These are phyloP conservation scores for Hucho hucho DNA, from an alignment of 2,113 vertebrate species.

Conservation along the genomic window DNA sequence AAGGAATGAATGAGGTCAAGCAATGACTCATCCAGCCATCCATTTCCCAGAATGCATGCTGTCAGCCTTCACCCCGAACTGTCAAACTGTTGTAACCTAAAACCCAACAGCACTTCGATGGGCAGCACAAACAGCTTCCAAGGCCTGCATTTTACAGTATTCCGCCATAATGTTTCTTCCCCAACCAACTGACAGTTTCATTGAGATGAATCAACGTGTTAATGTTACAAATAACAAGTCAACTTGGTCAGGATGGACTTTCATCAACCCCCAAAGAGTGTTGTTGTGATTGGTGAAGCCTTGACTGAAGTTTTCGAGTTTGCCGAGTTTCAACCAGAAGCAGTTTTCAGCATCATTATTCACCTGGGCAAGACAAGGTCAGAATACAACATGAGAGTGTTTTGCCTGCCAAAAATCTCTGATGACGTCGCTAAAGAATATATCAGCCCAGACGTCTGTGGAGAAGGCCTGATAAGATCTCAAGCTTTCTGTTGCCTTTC, in stretches of 20 bases:
- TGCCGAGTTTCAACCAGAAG: not conserved
- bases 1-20: not conserved
- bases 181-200: too few species aligned
- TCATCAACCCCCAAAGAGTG: too few species aligned
- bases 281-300: too few species aligned
- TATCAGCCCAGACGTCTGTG: not conserved
- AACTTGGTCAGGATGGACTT: too few species aligned
- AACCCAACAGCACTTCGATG: too few species aligned
- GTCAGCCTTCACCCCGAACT: not conserved
- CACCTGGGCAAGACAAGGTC: not conserved
- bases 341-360: not conserved
- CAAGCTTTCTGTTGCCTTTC: not conserved
- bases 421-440: not conserved
- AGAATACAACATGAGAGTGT: not conserved
- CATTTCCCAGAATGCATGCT: not conserved
- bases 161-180: too few species aligned
- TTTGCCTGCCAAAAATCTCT: not conserved
- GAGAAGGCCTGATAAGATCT: too few species aligned
- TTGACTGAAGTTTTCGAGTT: not conserved
- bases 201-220: too few species aligned
- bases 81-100: not conserved
- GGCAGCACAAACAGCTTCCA: too few species aligned
- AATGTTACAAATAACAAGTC: too few species aligned
- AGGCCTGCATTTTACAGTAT: too few species aligned
- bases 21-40: conserved; percentile 5